Percentiles rank a stretch among this genome's conserved stretches.
Conservation (phyloP, 2,113 vertebrate genomes). For the Lepus americanus region DNA sequence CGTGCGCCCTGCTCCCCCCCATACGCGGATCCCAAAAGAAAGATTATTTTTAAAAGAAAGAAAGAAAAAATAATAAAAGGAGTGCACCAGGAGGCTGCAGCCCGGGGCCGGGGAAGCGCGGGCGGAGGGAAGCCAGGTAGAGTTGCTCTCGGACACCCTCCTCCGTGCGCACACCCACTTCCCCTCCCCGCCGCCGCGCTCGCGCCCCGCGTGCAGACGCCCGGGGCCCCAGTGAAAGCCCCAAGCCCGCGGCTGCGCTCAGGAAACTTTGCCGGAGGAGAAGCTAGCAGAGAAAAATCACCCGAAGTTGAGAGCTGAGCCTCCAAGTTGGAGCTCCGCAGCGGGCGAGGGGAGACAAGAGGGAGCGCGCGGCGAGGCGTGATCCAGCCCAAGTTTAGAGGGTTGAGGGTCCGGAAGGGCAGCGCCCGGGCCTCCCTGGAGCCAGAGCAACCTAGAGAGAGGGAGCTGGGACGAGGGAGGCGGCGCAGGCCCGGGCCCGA, state of each 20-base stretch:
- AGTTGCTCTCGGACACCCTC: constrained; percentile 80
- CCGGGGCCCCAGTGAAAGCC: constrained; percentile 59
- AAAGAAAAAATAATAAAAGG: neutral
- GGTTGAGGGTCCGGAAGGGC: constrained; percentile 57
- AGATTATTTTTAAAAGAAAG: constrained; percentile 49
- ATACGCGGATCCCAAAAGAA: constrained; percentile 67
- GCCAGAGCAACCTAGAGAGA: neutral
- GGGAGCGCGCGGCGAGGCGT: constrained; percentile 38
- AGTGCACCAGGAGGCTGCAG: neutral
- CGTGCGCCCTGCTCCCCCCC: constrained; percentile 38
- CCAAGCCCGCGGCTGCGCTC: constrained; percentile 46
- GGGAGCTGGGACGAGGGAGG: neutral
- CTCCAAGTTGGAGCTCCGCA: constrained; percentile 79
- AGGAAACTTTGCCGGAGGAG: constrained; percentile 79
- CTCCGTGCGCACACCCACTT: constrained; percentile 80
- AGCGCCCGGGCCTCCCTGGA: neutral
- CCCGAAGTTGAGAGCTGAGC: constrained; percentile 79
- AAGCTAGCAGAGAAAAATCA: constrained; percentile 70
- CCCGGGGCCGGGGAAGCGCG: constrained; percentile 50
- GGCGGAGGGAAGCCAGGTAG: constrained; percentile 80
- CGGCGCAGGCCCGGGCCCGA: neutral
- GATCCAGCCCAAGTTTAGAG: constrained; percentile 73
- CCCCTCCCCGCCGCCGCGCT: constrained; percentile 62
- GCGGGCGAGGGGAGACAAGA: constrained; percentile 50
- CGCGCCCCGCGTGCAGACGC: constrained; percentile 67